phyloP scores from a whole-genome alignment of 2,888 invertebrate genomes.

The Catonia carolina region DNA sequence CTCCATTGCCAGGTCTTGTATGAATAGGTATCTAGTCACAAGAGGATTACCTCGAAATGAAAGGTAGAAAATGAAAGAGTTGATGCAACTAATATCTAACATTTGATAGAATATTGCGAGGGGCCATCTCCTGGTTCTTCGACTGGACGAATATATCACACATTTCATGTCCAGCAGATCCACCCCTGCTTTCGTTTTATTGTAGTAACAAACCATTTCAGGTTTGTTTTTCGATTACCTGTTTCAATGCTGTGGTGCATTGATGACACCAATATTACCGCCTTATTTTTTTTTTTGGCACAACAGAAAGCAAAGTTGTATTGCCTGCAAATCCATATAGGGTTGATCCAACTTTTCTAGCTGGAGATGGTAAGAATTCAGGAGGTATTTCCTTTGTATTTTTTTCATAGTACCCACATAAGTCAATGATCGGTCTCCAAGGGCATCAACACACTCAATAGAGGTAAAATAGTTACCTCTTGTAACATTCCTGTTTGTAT shows the following conservation, averaged over 20 bases:
- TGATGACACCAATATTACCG: conserved; percentile 1
- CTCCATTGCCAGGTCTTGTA: conserved; percentile 4
- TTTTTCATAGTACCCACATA: conserved; percentile 11
- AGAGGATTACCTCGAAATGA: conserved; percentile 3
- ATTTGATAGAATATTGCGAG: conserved; percentile 7
- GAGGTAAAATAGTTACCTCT: conserved; percentile 3
- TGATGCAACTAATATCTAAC: conserved; percentile 11
- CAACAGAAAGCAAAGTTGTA: conserved; percentile 10
- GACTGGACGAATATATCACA: too few species aligned
- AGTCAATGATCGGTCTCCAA: neutral
- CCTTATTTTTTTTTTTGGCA: conserved; percentile 6
- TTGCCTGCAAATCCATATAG: conserved; percentile 7
- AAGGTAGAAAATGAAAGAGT: conserved; percentile 3
- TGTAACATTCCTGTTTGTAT: conserved; percentile 3
- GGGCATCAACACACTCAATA: conserved; percentile 7
- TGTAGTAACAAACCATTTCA: neutral
- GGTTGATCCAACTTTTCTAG: conserved; percentile 3
- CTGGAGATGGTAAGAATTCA: conserved; percentile 7
- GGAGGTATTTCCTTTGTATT: conserved; percentile 1
- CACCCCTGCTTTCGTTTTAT: conserved; percentile 1
- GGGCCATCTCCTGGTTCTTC: conserved; percentile 2
- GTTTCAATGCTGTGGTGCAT: conserved; percentile 9
- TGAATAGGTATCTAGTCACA: conserved; percentile 3
- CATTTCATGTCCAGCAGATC: conserved; percentile 4
- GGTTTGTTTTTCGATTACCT: neutral